phyloP scores from a whole-genome alignment of 1,140 invertebrate species.

The Drosophila murphyi region DNA sequence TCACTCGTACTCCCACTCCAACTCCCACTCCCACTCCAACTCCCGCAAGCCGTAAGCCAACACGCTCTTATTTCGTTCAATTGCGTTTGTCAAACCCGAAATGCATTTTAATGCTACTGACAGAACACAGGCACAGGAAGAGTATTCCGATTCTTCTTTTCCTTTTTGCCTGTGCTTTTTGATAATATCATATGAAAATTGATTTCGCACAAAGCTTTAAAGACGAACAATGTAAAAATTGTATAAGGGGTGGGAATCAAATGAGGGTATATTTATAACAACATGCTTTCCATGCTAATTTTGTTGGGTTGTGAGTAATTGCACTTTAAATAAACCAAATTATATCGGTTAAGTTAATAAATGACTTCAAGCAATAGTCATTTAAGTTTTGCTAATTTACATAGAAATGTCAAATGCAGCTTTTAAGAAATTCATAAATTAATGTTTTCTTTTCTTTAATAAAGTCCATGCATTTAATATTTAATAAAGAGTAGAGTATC shows the following conservation, averaged over 20 bases:
- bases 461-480: too few relatives aligned
- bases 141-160: constrained; percentile 1
- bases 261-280: neutral
- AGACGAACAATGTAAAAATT: constrained; percentile 11
- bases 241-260: neutral
- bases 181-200: constrained; percentile 39
- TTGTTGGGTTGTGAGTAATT: neutral
- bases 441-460: too few relatives aligned
- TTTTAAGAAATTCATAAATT: neutral
- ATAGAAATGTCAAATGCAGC: neutral
- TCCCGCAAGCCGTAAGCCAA: constrained; percentile 16
- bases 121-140: constrained; percentile 17
- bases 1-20: neutral
- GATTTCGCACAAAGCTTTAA: constrained; percentile 30
- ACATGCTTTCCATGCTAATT: neutral
- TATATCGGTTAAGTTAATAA: neutral
- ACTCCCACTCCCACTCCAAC: constrained; percentile 2
- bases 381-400: neutral
- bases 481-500: neutral
- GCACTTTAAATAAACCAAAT: too few relatives aligned
- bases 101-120: constrained; percentile 56
- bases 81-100: constrained; percentile 62
- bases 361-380: neutral
- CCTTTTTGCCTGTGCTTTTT: constrained; percentile 10
- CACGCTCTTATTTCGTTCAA: constrained; percentile 64